phyloP scores from a whole-genome alignment of 2,113 vertebrate species.

The Apodemus speciosus region DNA sequence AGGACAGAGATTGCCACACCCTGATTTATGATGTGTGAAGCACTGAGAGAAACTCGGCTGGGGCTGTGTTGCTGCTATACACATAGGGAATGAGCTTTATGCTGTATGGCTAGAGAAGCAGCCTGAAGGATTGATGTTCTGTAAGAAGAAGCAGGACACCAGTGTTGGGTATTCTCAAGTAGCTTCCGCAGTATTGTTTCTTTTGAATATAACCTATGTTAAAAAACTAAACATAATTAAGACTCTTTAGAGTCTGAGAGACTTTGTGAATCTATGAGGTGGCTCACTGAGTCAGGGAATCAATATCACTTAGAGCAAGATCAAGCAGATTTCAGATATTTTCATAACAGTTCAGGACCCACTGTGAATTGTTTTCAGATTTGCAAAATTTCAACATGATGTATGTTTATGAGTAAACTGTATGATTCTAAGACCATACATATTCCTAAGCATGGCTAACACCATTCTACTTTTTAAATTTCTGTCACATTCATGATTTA shows the following conservation, averaged over 20 bases:
- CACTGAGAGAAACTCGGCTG: neutral
- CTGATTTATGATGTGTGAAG: neutral
- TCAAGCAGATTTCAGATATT: constrained; percentile 3
- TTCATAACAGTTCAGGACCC: neutral
- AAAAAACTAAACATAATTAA: constrained; percentile 22
- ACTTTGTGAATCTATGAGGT: constrained; percentile 15
- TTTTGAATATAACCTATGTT: constrained; percentile 23
- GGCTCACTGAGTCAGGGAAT: neutral
- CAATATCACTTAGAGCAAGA: constrained; percentile 9
- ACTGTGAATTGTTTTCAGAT: neutral
- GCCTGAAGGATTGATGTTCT: neutral
- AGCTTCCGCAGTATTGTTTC: neutral
- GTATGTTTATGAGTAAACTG: constrained; percentile 26
- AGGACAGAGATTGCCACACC: neutral
- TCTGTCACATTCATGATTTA: constrained; percentile 61
- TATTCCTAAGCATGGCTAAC: constrained; percentile 38
- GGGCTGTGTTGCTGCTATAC: neutral
- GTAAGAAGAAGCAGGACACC: neutral
- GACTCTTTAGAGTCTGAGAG: neutral
- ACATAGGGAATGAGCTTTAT: neutral
- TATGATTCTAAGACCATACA: neutral
- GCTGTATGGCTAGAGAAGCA: neutral
- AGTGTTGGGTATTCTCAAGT: neutral
- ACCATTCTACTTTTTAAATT: constrained; percentile 62
- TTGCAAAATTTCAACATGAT: constrained; percentile 19